phyloP scores from a whole-genome alignment of 2,797 vertebrate genomes.

The Nannoperca australis region DNA sequence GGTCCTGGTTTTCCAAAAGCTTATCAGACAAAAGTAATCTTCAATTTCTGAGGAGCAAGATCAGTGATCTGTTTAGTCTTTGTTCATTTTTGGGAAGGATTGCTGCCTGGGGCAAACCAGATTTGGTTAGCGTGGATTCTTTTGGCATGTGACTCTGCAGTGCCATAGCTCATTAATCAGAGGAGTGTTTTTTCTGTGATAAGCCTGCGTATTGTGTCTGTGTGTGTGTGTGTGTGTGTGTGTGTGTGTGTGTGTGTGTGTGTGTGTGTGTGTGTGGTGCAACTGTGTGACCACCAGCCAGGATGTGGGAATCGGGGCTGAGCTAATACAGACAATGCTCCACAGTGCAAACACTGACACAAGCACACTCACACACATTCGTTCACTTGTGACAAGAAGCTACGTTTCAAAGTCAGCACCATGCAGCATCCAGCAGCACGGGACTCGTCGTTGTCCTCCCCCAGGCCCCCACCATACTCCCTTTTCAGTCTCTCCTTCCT shows the following conservation, averaged over 20 bases:
- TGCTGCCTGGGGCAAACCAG: conserved; percentile 54
- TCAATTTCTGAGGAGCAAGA: conserved; percentile 37
- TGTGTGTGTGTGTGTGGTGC: conserved; percentile 18
- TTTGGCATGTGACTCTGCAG: conserved; percentile 68
- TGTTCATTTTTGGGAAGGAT: conserved; percentile 37
- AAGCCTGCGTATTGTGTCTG: conserved; percentile 62
- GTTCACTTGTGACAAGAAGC: conserved; percentile 40
- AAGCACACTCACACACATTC: conserved; percentile 44
- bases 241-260: conserved; percentile 25
- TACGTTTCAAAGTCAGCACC: conserved; percentile 51
- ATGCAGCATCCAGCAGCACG: conserved; percentile 36
- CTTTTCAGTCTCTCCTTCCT: conserved; percentile 17
- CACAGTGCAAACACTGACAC: conserved; percentile 45
- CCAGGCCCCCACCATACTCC: background rate
- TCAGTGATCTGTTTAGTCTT: conserved; percentile 45
- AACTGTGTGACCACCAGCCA: conserved; percentile 72
- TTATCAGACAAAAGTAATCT: conserved; percentile 46
- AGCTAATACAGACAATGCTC: conserved; percentile 61
- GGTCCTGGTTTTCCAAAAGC: conserved; percentile 27
- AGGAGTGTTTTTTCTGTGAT: conserved; percentile 74
- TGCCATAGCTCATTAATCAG: conserved; percentile 75
- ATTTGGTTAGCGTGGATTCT: conserved; percentile 57
- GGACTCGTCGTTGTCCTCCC: conserved; percentile 7
- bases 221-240: conserved; percentile 20
- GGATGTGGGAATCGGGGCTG: conserved; percentile 62